Conservation (phyloP, 2,888 invertebrate species). For the Pseudoips prasinana region DNA sequence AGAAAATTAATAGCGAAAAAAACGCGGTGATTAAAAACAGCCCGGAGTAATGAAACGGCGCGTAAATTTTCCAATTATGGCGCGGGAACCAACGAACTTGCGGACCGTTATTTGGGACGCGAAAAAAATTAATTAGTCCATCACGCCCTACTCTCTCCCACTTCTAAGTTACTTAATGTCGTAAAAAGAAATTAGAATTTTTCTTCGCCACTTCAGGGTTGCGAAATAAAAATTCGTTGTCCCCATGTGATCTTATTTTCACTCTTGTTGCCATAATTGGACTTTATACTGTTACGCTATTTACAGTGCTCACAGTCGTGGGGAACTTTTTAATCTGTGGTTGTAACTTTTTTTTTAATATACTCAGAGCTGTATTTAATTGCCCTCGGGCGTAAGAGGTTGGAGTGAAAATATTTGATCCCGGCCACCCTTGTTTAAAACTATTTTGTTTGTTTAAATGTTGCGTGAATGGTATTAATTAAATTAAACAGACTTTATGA, state of each 20-base stretch:
- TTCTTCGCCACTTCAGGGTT: constrained; percentile 24
- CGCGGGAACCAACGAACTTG: constrained; percentile 53
- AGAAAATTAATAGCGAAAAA: constrained; percentile 37
- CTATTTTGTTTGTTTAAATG: constrained; percentile 17
- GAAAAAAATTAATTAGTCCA: constrained; percentile 73
- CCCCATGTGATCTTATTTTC: constrained; percentile 36
- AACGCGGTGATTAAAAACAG: constrained; percentile 57
- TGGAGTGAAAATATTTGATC: constrained; percentile 4
- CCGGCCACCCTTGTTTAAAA: constrained; percentile 8
- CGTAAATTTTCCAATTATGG: constrained; percentile 69
- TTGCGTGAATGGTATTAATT: constrained; percentile 6
- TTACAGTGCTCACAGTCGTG: constrained; percentile 14
- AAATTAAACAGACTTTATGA: constrained; percentile 3
- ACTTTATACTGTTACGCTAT: constrained; percentile 8
- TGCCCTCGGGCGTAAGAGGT: constrained; percentile 5
- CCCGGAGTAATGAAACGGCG: constrained; percentile 60
- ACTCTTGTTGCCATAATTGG: constrained; percentile 29
- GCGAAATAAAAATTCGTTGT: constrained; percentile 33
- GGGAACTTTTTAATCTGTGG: constrained; percentile 37
- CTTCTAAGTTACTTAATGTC: constrained; percentile 35
- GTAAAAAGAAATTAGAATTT: constrained; percentile 38
- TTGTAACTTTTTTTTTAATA: constrained; percentile 27
- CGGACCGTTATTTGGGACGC: constrained; percentile 38
- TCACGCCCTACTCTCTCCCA: constrained; percentile 48
- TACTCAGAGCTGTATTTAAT: constrained; percentile 24